Evolutionary conservation across 2,797 vertebrate genomes (phyloP).

Genomic region (Acrocephalus scirpaceus): DNA sequence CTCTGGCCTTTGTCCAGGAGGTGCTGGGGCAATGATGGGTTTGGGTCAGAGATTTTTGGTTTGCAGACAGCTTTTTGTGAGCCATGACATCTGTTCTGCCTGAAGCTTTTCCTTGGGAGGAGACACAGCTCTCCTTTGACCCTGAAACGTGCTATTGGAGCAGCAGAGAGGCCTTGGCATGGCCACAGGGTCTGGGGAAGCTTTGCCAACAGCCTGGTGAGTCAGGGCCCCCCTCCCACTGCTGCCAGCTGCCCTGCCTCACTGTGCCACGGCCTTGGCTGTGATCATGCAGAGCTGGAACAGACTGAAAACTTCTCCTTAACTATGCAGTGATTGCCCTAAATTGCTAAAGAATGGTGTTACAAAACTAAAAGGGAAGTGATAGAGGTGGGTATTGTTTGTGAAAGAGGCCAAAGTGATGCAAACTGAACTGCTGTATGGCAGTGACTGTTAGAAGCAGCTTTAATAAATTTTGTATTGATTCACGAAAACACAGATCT

Average conservation of each 20-base stretch:
- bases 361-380: neutral
- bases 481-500: conserved; percentile 37
- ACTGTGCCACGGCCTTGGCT: neutral
- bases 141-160: fast-evolving
- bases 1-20: neutral
- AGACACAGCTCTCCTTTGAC: neutral
- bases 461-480: conserved; percentile 77
- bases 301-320: neutral
- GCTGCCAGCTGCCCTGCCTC: neutral
- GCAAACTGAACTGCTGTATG: neutral
- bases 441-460: conserved; percentile 63
- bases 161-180: neutral
- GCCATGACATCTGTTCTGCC: fast-evolving
- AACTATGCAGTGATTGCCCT: neutral
- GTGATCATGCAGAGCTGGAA: neutral
- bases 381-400: neutral
- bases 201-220: neutral
- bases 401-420: neutral
- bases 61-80: neutral
- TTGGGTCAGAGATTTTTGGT: neutral
- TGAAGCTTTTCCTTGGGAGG: neutral
- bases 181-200: neutral
- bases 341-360: neutral
- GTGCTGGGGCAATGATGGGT: neutral
- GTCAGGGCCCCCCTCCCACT: neutral